Evolutionary conservation across 2,888 invertebrate species (phyloP).

Genomic region (Acrobasis repandana): DNA sequence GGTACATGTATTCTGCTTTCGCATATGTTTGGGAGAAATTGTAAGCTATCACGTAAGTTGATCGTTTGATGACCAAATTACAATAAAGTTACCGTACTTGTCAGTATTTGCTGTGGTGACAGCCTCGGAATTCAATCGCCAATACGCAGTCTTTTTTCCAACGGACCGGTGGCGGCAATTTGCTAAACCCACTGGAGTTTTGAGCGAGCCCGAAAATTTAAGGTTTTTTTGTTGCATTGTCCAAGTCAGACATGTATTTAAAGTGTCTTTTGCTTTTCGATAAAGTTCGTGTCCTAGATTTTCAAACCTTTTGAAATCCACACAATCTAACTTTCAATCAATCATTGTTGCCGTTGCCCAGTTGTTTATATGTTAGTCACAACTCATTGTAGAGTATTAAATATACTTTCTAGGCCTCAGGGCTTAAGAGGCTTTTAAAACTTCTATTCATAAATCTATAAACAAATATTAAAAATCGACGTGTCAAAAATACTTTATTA

Average conservation of each 20-base stretch:
- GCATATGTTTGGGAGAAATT: too few relatives aligned
- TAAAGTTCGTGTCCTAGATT: background rate
- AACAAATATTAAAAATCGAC: too few relatives aligned
- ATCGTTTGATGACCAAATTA: too few relatives aligned
- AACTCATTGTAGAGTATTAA: too few relatives aligned
- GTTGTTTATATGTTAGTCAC: too few relatives aligned
- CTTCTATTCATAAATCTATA: background rate
- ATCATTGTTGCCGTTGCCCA: too few relatives aligned
- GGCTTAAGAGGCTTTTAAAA: background rate
- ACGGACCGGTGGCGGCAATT: slow-evolving; percentile 51
- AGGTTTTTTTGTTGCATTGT: slow-evolving; percentile 11
- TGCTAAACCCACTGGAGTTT: slow-evolving; percentile 53
- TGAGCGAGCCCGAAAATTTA: slow-evolving; percentile 39
- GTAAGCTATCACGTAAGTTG: too few relatives aligned
- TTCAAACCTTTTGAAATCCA: background rate
- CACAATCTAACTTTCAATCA: too few relatives aligned
- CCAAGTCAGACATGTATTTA: background rate
- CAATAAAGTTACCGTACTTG: background rate
- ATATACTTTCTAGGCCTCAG: too few relatives aligned
- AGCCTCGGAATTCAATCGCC: slow-evolving; percentile 55
- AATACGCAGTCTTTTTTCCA: slow-evolving; percentile 45
- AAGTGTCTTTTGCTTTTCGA: background rate
- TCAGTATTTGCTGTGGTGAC: background rate
- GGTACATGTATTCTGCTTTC: too few relatives aligned
- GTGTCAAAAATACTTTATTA: too few relatives aligned